Evolutionary conservation across 2,888 invertebrate genomes (phyloP), one percentile per base, ranked within the genome.

Genomic region (Octonoba sinensis): DNA sequence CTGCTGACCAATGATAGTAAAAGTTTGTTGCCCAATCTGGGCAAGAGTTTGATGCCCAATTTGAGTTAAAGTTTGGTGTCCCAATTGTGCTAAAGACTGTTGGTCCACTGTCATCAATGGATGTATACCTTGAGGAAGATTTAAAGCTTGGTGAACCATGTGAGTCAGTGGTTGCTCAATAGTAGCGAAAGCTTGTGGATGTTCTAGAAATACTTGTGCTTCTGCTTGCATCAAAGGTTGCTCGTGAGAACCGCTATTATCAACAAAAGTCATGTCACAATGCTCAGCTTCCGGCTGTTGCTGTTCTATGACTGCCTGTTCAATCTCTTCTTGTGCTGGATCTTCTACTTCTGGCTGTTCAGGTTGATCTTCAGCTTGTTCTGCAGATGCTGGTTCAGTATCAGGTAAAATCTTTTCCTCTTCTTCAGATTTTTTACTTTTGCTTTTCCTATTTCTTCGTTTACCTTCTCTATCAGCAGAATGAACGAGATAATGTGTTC

Each of bases 1-100:
- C 65, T 82, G 82, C 13, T 82, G 82, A 51, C 82, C 82, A 65
- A 82, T 82, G n/a, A 82, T 82, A 18, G 82, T 65, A 51, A 75
- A 82, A 24, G 82, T 75, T 24, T 82, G 82, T 20, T 75, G 64
- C 18, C 82, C 82, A 27, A 82, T 82, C 20, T 82, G 82, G 15
- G 82, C 82, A 16, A 81, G 51, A 49, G 74, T 69, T 36, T 81
- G 81, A 44, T 81, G 81, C 18, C 81, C 74, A 57, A 82, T 51
- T 46, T 75, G 82, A 16, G 57, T 49, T 18, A 82, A 47, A 24
- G 82, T 46, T 44, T 75, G 74, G 27, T 75, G 82, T 44, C 75
- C 75, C n/a, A 82, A 49, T 44, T 82, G 82, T n/a, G 79, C 64
- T 15, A 82, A 49, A 16, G 69, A 57, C 46, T 82, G 82, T 6